A percentile compares a stretch with the other conserved stretches of the same genome.
Conservation (phyloP, 2,888 invertebrate genomes). For the Hemithea aestivaria region DNA sequence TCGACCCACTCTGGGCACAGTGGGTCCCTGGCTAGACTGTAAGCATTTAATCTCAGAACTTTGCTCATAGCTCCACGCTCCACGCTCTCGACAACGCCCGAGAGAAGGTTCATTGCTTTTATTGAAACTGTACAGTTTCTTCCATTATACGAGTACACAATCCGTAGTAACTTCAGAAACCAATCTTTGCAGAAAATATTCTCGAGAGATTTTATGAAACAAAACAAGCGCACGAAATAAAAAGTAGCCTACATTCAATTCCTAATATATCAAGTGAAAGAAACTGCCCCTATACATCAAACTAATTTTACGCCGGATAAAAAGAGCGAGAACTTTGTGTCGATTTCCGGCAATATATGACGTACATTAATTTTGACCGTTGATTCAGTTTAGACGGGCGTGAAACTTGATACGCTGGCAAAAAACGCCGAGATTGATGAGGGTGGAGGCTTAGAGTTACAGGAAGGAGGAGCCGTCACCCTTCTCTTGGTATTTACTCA, state of each 20-base stretch:
- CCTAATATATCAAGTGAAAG: conserved; percentile 5
- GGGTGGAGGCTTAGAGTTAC: conserved; percentile 15
- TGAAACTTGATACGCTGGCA: conserved; percentile 41
- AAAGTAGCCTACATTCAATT: too few species aligned
- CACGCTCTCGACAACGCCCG: conserved; percentile 16
- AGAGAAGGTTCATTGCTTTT: conserved; percentile 17
- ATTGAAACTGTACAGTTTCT: conserved; percentile 12
- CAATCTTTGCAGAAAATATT: conserved; percentile 1
- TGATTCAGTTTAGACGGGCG: conserved; percentile 35
- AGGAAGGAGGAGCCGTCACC: conserved; percentile 9
- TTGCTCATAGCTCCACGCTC: conserved; percentile 32
- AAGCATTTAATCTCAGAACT: conserved; percentile 43
- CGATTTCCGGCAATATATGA: conserved; percentile 32
- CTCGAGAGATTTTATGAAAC: too few species aligned
- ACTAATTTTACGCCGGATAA: conserved; percentile 11
- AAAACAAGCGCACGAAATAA: too few species aligned
- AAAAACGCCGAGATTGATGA: conserved; percentile 44
- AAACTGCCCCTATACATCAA: conserved; percentile 9
- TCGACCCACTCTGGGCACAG: conserved; percentile 5
- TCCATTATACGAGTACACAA: conserved; percentile 5
- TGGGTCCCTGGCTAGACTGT: conserved; percentile 23
- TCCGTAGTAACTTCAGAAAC: conserved; percentile 1
- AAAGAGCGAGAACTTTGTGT: conserved; percentile 22
- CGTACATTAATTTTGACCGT: conserved; percentile 33
- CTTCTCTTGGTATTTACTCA: conserved; percentile 21